phyloP scores from a whole-genome alignment of 53 echinoderm and acorn worm species.

The Crossaster papposus region DNA sequence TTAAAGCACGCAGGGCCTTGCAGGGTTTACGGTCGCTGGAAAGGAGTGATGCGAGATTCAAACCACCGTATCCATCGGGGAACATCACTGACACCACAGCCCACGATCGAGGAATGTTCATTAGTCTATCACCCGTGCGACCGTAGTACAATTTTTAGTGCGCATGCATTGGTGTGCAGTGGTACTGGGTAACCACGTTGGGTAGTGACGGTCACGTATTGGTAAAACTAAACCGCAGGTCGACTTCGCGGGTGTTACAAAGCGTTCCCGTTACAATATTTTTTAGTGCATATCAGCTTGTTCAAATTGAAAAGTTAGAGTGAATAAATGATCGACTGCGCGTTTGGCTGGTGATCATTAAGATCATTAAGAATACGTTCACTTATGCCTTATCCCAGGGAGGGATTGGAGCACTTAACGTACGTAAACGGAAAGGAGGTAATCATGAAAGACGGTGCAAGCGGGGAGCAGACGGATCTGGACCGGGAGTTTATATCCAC shows the following conservation, averaged over 20 bases:
- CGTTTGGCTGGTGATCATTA: too few species aligned
- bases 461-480: not conserved
- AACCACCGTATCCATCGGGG: too few species aligned
- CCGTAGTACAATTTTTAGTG: too few species aligned
- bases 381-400: not conserved
- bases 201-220: not conserved
- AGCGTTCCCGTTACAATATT: not conserved
- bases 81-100: too few species aligned
- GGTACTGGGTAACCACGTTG: not conserved
- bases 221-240: not conserved
- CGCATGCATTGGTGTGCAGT: not conserved
- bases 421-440: not conserved
- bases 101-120: too few species aligned
- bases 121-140: too few species aligned
- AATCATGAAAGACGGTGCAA: not conserved
- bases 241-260: not conserved
- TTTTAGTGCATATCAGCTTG: not conserved
- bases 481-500: constrained; percentile 60
- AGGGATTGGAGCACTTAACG: not conserved
- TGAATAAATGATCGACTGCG: too few species aligned
- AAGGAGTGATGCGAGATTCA: too few species aligned
- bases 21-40: too few species aligned
- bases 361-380: too few species aligned
- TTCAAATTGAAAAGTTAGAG: not conserved
- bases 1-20: too few species aligned